Conservation (phyloP, 2,113 vertebrate genomes). For the Hydropotes inermis region DNA sequence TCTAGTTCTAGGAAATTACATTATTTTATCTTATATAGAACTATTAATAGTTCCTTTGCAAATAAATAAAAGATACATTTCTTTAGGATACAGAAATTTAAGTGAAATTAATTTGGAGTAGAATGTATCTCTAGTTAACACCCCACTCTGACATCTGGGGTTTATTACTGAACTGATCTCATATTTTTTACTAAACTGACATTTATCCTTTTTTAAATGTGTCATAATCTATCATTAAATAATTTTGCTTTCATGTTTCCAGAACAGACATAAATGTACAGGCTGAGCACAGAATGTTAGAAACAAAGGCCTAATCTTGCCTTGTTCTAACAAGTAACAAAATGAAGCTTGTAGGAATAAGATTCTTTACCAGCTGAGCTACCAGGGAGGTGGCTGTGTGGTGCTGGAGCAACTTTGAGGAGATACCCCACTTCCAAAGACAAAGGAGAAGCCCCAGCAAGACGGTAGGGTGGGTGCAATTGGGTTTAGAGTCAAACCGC, state of each 20-base stretch:
- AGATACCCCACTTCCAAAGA: fast-evolving
- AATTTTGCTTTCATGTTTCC: not conserved
- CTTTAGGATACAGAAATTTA: not conserved
- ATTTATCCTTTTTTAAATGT: not conserved
- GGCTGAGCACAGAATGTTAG: not conserved
- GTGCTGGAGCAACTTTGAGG: not conserved
- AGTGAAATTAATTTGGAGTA: not conserved
- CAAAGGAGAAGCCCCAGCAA: not conserved
- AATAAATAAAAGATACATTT: not conserved
- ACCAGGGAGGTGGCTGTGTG: fast-evolving
- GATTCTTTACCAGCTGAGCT: not conserved
- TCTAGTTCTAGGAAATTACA: not conserved
- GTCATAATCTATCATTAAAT: not conserved
- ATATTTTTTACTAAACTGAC: not conserved
- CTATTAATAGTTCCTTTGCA: not conserved
- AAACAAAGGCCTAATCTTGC: not conserved
- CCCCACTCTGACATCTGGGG: not conserved
- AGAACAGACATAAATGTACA: not conserved
- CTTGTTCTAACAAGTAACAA: too few species aligned
- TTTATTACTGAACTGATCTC: not conserved
- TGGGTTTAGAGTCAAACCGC: not conserved
- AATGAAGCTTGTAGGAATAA: not conserved
- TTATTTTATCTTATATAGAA: not conserved
- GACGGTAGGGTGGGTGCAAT: not conserved
- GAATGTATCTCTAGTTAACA: not conserved